Evolutionary conservation across 2,113 vertebrate species (phyloP).

Genomic region (Acanthisitta chloris): DNA sequence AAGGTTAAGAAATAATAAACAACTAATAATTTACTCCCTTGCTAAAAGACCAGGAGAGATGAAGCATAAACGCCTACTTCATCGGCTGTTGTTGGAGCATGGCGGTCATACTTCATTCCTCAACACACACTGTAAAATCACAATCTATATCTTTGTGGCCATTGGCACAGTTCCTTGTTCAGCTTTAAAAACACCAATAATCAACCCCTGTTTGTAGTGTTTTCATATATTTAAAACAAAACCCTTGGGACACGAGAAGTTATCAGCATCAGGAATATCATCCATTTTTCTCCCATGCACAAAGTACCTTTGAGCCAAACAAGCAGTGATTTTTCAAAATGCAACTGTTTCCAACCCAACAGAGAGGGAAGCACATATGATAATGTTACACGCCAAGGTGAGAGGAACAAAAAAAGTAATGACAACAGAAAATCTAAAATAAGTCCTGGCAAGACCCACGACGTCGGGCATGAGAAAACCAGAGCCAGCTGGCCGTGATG

Average conservation of each 20-base stretch:
- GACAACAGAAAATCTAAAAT: not conserved
- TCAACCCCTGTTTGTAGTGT: not conserved
- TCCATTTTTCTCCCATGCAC: not conserved
- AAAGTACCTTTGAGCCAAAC: not conserved
- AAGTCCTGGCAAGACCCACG: not conserved
- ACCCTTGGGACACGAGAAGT: not conserved
- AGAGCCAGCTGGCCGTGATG: not conserved
- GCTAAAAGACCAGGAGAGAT: slow-evolving; percentile 7
- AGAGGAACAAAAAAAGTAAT: not conserved
- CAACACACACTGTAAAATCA: not conserved
- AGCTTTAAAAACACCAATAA: not conserved
- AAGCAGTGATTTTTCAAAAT: not conserved
- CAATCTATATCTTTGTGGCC: not conserved
- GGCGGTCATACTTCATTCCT: not conserved
- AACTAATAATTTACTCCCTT: slow-evolving; percentile 21
- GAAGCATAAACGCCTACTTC: slow-evolving; percentile 15
- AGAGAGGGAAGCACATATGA: not conserved
- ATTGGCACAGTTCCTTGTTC: not conserved
- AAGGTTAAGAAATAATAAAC: slow-evolving; percentile 52
- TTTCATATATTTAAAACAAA: slow-evolving; percentile 18
- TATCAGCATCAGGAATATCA: not conserved
- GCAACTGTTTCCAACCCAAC: not conserved
- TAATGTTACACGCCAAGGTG: not conserved
- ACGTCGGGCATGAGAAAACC: not conserved
- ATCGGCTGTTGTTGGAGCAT: not conserved